These are phyloP conservation scores for Pollenia amentaria DNA, from an alignment of 2,888 invertebrate genomes.

Conservation along the genomic window DNA sequence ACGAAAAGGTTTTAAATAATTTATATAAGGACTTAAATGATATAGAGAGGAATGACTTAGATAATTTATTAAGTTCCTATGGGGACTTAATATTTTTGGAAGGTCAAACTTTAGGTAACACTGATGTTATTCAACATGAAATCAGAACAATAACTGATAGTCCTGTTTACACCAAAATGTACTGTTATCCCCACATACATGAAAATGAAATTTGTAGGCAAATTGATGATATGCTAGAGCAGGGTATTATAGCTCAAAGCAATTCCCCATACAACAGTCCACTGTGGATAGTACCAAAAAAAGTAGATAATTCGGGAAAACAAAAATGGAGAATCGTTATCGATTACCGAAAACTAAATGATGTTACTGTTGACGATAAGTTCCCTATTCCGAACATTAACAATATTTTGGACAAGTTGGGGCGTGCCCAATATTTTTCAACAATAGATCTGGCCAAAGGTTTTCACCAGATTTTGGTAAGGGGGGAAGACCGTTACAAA, in stretches of 20 bases:
- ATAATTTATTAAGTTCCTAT: conserved; percentile 6
- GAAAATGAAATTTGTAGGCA: conserved; percentile 52
- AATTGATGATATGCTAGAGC: conserved; percentile 38
- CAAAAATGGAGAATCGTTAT: conserved; percentile 25
- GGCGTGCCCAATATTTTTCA: not conserved
- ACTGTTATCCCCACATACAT: conserved; percentile 52
- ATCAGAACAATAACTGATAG: conserved; percentile 29
- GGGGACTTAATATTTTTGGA: conserved; percentile 20
- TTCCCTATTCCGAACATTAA: conserved; percentile 37
- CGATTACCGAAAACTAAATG: conserved; percentile 21
- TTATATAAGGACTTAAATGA: not conserved
- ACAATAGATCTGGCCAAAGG: not conserved
- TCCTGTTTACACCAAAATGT: conserved; percentile 39
- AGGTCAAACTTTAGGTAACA: conserved; percentile 28
- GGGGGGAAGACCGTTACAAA: not conserved
- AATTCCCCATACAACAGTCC: conserved; percentile 3
- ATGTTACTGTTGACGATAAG: conserved; percentile 24
- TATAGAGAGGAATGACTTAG: not conserved
- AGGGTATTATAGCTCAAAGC: conserved; percentile 29
- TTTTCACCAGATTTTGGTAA: not conserved
- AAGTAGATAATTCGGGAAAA: not conserved
- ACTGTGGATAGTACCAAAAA: conserved; percentile 13
- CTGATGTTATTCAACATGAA: conserved; percentile 27
- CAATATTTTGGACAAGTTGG: conserved; percentile 27
- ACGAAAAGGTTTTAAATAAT: conserved; percentile 1